phyloP scores from a whole-genome alignment of 1,140 invertebrate species.

The Drosophila busckii region DNA sequence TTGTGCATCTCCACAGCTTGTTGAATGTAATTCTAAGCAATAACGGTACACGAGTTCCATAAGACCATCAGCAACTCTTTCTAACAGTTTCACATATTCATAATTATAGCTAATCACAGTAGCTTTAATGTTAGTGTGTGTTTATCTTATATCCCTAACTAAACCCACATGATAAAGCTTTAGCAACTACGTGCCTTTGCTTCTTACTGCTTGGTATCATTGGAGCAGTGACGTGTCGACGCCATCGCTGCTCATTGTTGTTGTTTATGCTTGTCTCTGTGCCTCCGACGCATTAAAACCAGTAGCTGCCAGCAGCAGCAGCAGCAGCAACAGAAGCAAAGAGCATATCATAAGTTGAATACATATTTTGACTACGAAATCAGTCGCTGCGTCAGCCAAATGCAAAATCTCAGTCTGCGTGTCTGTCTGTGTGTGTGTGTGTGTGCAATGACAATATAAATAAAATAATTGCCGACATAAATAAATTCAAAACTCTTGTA shows the following conservation, averaged over 20 bases:
- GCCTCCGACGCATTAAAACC: conserved; percentile 41
- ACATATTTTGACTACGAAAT: conserved; percentile 78
- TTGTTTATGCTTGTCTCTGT: neutral
- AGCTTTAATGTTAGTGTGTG: no score
- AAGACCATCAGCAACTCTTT: no score
- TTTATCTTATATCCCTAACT: no score
- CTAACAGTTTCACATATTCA: no score
- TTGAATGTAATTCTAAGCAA: no score
- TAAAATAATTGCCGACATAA: conserved; percentile 77
- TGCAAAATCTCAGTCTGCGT: conserved; percentile 25
- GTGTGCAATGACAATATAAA: conserved; percentile 67
- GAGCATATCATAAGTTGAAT: conserved; percentile 58
- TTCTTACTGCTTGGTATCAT: conserved; percentile 4
- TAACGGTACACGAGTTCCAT: no score
- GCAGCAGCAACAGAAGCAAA: conserved; percentile 38
- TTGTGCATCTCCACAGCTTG: no score
- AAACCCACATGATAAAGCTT: no score
- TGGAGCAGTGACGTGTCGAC: conserved; percentile 12
- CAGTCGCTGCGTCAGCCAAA: conserved; percentile 30
- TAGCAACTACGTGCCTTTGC: conserved; percentile 8
- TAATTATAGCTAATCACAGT: no score
- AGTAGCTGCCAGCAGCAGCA: conserved; percentile 40
- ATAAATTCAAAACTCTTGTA: conserved; percentile 67
- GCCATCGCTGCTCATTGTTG: neutral
- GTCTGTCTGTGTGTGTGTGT: neutral